Percentiles rank a stretch among this genome's conserved stretches.
phyloP scores from a whole-genome alignment of 2,113 vertebrate genomes.

The Paraplagusia blochii region DNA sequence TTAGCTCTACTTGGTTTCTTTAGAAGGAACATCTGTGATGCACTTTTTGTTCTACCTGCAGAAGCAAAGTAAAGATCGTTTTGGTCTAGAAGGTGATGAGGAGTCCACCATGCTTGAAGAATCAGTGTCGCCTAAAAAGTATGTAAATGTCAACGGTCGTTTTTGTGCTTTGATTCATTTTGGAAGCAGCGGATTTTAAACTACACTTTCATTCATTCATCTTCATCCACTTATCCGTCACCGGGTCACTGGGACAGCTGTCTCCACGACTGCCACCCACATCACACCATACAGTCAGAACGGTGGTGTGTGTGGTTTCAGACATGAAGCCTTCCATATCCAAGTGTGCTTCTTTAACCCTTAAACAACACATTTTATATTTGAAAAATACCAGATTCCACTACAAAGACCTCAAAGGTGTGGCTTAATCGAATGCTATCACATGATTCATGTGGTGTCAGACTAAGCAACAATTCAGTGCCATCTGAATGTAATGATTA shows the following conservation, averaged over 20 bases:
- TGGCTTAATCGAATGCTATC: not conserved
- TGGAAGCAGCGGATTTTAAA: not conserved
- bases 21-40: not conserved
- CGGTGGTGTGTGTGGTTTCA: too few species aligned
- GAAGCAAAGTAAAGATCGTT: conserved; percentile 99
- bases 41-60: conserved; percentile 49
- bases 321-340: too few species aligned
- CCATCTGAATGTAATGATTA: not conserved
- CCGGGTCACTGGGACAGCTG: too few species aligned
- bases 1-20: not conserved
- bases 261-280: too few species aligned
- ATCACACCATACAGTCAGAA: too few species aligned
- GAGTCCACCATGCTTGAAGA: conserved; percentile 99
- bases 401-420: too few species aligned
- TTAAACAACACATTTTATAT: too few species aligned
- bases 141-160: conserved; percentile 13
- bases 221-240: too few species aligned
- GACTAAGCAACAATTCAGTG: not conserved
- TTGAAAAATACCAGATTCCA: too few species aligned
- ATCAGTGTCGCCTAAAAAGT: conserved; percentile 98
- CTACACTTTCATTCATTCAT: too few species aligned
- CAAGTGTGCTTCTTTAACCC: too few species aligned
- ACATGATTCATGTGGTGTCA: not conserved
- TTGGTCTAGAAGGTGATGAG: conserved; percentile 96
- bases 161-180: not conserved